Percentiles rank a stretch among this genome's conserved stretches.
These are phyloP conservation scores for Hyposmocoma kahamanoa DNA, from an alignment of 1,140 invertebrate genomes.

Conservation along the genomic window DNA sequence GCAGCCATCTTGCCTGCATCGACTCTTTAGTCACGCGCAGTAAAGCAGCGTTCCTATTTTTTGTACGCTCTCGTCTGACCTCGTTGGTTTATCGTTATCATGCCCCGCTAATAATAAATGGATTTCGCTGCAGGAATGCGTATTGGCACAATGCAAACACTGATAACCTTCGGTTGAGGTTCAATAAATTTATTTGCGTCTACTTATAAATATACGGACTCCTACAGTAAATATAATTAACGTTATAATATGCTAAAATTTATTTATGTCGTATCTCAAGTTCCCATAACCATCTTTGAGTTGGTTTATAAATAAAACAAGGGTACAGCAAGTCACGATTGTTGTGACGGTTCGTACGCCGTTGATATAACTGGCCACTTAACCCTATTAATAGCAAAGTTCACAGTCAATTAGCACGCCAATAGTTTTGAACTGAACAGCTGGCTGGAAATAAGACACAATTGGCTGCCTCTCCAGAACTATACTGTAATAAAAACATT, in stretches of 20 bases:
- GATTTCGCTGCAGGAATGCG: conserved; percentile 51
- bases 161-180: conserved; percentile 54
- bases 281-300: no score
- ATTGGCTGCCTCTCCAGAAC: conserved; percentile 33
- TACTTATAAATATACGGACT: conserved; percentile 6
- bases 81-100: conserved; percentile 71
- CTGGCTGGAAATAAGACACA: conserved; percentile 42
- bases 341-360: conserved; percentile 17
- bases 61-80: conserved; percentile 65
- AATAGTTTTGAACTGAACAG: conserved; percentile 54
- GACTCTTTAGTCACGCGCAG: conserved; percentile 65
- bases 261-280: no score
- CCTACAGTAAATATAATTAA: no score
- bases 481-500: conserved; percentile 25
- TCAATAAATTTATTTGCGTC: conserved; percentile 34
- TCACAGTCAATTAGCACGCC: conserved; percentile 54
- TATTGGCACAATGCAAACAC: conserved; percentile 42
- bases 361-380: conserved; percentile 39
- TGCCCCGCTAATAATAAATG: conserved; percentile 63
- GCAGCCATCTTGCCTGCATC: conserved; percentile 59
- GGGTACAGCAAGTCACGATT: conserved; percentile 16
- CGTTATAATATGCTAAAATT: no score
- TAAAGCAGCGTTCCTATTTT: conserved; percentile 67
- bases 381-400: conserved; percentile 56
- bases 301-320: conserved; percentile 15